A percentile compares a stretch with the other conserved stretches of the same genome.
These are phyloP conservation scores for Meles meles DNA, from an alignment of 2,113 vertebrate genomes.

Conservation along the genomic window DNA sequence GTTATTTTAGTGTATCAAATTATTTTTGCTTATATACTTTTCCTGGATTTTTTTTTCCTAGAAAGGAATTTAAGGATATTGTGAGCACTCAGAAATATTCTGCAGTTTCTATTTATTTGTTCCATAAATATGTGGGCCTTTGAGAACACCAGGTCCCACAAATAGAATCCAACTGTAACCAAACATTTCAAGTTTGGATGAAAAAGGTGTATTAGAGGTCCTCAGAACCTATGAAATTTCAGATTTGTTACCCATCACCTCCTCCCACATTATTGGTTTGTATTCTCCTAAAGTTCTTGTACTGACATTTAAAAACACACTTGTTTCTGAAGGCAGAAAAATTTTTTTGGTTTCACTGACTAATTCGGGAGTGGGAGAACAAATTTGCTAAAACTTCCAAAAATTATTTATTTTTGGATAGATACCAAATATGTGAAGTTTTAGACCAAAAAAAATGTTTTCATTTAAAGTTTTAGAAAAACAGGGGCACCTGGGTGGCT, in stretches of 20 bases:
- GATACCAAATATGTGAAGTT: slow-evolving; percentile 4
- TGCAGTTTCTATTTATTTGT: background rate
- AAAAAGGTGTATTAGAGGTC: background rate
- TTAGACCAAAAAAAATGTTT: background rate
- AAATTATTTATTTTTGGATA: background rate
- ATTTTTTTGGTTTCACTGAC: slow-evolving; percentile 13
- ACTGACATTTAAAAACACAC: slow-evolving; percentile 21
- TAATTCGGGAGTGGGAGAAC: background rate
- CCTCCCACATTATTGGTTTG: background rate
- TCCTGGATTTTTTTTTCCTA: background rate
- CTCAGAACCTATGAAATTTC: background rate
- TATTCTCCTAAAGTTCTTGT: background rate
- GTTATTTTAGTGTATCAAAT: background rate
- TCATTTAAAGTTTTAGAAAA: background rate
- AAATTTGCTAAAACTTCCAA: slow-evolving; percentile 28
- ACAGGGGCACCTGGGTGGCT: background rate
- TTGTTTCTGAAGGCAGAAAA: slow-evolving; percentile 16
- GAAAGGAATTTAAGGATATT: background rate
- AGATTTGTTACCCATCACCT: background rate
- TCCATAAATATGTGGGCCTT: background rate
- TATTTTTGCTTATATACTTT: background rate
- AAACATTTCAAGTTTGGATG: background rate
- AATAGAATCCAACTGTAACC: background rate
- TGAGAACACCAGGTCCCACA: background rate
- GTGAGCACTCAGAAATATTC: background rate